Evolutionary conservation across 1,140 invertebrate species (phyloP).

Genomic region (Condylostylus longicornis): DNA sequence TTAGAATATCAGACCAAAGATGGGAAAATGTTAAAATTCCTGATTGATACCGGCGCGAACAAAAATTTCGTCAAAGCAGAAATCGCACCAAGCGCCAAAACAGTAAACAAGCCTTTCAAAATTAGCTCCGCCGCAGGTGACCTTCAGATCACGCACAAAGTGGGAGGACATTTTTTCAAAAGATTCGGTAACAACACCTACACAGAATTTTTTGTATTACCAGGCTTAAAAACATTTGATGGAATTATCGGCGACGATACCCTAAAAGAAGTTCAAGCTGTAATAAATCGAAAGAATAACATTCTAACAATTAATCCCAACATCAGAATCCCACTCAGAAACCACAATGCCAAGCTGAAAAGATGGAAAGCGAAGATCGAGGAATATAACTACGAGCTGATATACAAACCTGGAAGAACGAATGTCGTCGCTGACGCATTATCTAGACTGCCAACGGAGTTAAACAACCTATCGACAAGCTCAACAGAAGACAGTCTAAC

Average conservation of each 20-base stretch:
- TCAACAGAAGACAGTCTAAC: neutral
- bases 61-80: no score
- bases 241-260: slow-evolving; percentile 13
- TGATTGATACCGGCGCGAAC: no score
- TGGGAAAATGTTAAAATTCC: no score
- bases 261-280: slow-evolving; percentile 17
- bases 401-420: slow-evolving; percentile 10
- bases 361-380: slow-evolving; percentile 19
- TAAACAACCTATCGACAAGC: neutral
- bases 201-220: no score
- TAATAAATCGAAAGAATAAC: slow-evolving; percentile 11
- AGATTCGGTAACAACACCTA: no score
- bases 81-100: no score
- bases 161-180: no score
- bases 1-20: no score
- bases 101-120: no score
- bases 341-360: slow-evolving; percentile 19
- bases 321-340: slow-evolving; percentile 29
- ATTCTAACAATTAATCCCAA: slow-evolving; percentile 19
- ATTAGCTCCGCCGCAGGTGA: no score
- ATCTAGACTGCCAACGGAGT: neutral
- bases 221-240: no score
- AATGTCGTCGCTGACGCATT: slow-evolving; percentile 4
- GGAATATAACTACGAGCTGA: slow-evolving; percentile 23
- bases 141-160: no score